phyloP scores from a whole-genome alignment of 2,797 vertebrate genomes.

The Cichlasoma orientale region DNA sequence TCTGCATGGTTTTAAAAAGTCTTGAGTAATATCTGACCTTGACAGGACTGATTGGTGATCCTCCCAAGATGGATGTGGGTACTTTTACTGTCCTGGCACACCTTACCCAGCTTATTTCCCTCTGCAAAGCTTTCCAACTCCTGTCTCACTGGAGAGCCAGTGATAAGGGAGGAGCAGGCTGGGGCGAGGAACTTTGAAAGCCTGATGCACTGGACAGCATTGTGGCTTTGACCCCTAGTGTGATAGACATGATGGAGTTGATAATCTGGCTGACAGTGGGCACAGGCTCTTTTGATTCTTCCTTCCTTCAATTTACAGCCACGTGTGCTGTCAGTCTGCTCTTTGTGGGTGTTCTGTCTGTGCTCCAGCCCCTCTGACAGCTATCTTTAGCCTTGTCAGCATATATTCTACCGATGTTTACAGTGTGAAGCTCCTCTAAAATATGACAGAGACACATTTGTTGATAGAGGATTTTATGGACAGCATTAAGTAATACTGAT shows the following conservation, averaged over 20 bases:
- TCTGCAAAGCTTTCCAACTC: not conserved
- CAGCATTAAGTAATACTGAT: not conserved
- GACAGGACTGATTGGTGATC: not conserved
- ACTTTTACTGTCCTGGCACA: not conserved
- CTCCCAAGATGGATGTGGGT: not conserved
- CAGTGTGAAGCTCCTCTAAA: not conserved
- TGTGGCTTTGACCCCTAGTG: constrained; percentile 18
- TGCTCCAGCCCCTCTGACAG: not conserved
- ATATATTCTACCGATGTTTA: not conserved
- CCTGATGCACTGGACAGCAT: not conserved
- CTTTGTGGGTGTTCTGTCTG: not conserved
- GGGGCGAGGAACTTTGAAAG: not conserved
- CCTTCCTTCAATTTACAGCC: constrained; percentile 10
- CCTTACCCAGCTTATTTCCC: not conserved
- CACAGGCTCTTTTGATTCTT: not conserved
- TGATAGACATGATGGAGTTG: constrained; percentile 26
- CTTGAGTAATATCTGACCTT: not conserved
- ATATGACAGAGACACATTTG: not conserved
- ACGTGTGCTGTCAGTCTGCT: constrained; percentile 12
- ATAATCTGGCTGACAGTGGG: constrained; percentile 5
- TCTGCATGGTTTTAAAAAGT: not conserved
- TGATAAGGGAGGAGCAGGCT: not conserved
- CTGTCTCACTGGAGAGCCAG: not conserved
- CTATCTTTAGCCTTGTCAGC: not conserved
- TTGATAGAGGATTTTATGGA: not conserved